Base-by-base conservation (phyloP, 2,113 vertebrate genomes). In the Conger conger region DNA sequence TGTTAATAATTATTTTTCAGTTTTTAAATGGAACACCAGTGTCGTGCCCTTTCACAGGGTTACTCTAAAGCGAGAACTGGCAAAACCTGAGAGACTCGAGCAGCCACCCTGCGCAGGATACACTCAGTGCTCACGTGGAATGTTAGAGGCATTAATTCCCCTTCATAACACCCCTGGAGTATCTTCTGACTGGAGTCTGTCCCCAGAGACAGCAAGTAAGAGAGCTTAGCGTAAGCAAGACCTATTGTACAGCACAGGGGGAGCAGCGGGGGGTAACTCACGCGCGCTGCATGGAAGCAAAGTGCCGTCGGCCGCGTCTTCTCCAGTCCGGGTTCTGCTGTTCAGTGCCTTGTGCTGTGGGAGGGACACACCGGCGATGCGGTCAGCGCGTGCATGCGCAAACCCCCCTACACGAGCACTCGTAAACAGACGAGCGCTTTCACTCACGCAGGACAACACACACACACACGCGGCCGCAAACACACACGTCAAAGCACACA, bases 291-390 rank as follows among this genome's bases (percentile, higher is more conserved):
- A 87, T 88, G 87, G 82, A 87, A 83, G n/a, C 57, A 84, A 53
- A n/a, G n/a, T 16, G 27, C 50, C 40, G 53, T 63, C 5, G 8
- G 2, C 45, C 37, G 37, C 60, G 33, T 76, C 37, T n/a, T 79
- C 50, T 17, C 18, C 27, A 20, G 15, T 30, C 50, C 23, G 85
- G 80, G 33, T 83, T 73, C 86, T 0, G 54, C 87, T 86, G 88
- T 87, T 92, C 87, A 92, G 86, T 11, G 86, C 86, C 78, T 88
- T 88, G 86, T 95, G 87, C 97, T 97, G 91, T 87, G 93, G 76
- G 38, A 93, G 76, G 38, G 77, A 76, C 83, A 53, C 23, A 83
- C 63, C 77, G 82, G 76, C 80, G 63, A 82, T 37, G 3, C 8
- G 0, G 30, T 38, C 50, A 68, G 38, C 80, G 16, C 76, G 63